phyloP scores from a whole-genome alignment of 2,888 invertebrate genomes.

The Phyto melanocephala region DNA sequence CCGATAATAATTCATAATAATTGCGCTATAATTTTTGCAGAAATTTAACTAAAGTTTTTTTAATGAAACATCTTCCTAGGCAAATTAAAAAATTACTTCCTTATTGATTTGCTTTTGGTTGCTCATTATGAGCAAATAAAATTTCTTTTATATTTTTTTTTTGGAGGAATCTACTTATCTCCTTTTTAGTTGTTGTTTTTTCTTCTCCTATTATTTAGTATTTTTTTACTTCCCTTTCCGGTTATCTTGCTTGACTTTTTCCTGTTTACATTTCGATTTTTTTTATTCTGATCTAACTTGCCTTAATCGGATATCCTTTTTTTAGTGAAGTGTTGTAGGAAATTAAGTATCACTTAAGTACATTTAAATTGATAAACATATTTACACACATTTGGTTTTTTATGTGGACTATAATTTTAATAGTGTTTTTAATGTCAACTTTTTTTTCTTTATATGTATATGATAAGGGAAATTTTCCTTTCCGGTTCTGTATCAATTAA shows the following conservation, averaged over 20 bases:
- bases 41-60: too few relatives aligned
- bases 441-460: background rate
- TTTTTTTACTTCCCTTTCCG: constrained; percentile 1
- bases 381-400: background rate
- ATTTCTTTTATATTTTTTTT: too few relatives aligned
- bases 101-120: background rate
- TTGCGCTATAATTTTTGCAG: too few relatives aligned
- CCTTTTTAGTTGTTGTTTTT: background rate
- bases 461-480: constrained; percentile 16
- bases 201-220: background rate
- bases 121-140: background rate
- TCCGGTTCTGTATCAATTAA: constrained; percentile 51
- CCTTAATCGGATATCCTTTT: constrained; percentile 51
- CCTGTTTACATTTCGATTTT: background rate
- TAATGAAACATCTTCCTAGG: too few relatives aligned
- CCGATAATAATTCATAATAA: too few relatives aligned
- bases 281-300: constrained; percentile 23
- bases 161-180: too few relatives aligned
- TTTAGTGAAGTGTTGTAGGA: background rate
- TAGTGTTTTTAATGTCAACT: background rate
- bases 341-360: constrained; percentile 15
- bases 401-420: background rate
- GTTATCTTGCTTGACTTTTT: constrained; percentile 7
- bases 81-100: too few relatives aligned
- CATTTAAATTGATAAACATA: background rate